Percentiles rank a stretch among this genome's conserved stretches.
These are phyloP conservation scores for Babylonia areolata DNA, from an alignment of 1,140 invertebrate genomes.

Conservation along the genomic window DNA sequence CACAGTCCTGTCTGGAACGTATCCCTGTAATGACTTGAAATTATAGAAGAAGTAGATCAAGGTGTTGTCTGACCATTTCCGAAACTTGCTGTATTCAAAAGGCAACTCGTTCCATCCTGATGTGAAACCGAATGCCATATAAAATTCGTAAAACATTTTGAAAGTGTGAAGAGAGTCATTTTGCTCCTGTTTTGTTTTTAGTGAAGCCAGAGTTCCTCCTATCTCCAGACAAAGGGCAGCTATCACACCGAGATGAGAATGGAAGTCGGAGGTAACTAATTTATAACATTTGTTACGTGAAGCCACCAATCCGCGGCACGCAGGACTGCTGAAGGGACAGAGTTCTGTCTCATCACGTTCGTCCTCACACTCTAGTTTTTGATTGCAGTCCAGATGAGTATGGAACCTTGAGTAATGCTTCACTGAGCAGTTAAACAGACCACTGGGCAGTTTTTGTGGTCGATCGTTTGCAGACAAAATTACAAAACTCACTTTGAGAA, in stretches of 20 bases:
- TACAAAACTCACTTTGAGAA: neutral
- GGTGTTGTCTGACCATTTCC: neutral
- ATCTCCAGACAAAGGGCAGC: neutral
- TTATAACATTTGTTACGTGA: neutral
- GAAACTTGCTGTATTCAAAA: neutral
- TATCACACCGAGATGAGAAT: too few relatives aligned
- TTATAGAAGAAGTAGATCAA: neutral
- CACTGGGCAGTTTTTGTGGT: neutral
- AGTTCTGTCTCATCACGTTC: constrained; percentile 16
- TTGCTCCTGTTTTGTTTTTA: neutral
- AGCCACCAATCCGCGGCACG: neutral
- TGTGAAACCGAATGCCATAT: neutral
- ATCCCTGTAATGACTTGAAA: neutral
- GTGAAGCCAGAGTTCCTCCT: neutral
- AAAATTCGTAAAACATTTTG: too few relatives aligned
- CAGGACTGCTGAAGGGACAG: constrained; percentile 29
- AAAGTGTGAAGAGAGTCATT: neutral
- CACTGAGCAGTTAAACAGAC: constrained; percentile 14
- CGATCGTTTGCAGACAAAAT: neutral
- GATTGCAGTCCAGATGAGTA: constrained; percentile 4
- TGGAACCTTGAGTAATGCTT: neutral
- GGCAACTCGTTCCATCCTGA: neutral
- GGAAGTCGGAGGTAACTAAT: neutral
- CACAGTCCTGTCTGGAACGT: neutral
- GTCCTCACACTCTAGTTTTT: constrained; percentile 9